Base-by-base conservation (phyloP, 2,888 invertebrate species). In the Poecilobothrus nobilitatus region DNA sequence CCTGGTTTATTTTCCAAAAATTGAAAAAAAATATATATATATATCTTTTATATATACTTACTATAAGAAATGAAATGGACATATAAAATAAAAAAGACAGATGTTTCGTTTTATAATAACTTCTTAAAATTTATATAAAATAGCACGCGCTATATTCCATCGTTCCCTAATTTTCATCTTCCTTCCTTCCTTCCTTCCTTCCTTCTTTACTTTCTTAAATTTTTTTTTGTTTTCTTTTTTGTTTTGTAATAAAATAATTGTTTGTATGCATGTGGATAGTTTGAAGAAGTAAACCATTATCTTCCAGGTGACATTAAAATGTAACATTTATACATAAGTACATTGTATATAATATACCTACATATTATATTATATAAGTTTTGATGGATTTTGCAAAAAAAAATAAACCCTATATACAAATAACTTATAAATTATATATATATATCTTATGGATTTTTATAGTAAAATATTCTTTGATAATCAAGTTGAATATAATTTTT, bases 91-190 rank as follows among this genome's bases (percentile, higher is more conserved):
- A 4, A 37, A 37, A 37, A 12, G 37, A 8, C 37, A 37, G 37
- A 37, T 37, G 37, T 37, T 37, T 37, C 12, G 37, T 37, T 37
- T 12, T 5, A 34, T 7, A 34, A 34, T 34, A 34, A 7, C 34
- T 37, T 37, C 8, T 37, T 10, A 37, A 10, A 10, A 10, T 37
- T 37, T 37, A 37, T 37, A 37, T 37, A 37, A 37, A 53, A 53
- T 53, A 53, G 53, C 53, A 53, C 53, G 53, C 53, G 53, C 53
- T 53, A 53, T 53, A 53, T 53, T 53, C 53, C 53, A 53, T 53
- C 53, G 12, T 18, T 53, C 53, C 53, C 53, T 15, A 37, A 37
- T 12, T 12, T 10, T 37, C 37, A 10, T 37, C 12, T 37, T 37
- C 37, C 34, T 37, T 37, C 53, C 53, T 53, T 53, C 53, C 53